phyloP scores from a whole-genome alignment of 2,888 invertebrate genomes.

The Chironomus tentans region DNA sequence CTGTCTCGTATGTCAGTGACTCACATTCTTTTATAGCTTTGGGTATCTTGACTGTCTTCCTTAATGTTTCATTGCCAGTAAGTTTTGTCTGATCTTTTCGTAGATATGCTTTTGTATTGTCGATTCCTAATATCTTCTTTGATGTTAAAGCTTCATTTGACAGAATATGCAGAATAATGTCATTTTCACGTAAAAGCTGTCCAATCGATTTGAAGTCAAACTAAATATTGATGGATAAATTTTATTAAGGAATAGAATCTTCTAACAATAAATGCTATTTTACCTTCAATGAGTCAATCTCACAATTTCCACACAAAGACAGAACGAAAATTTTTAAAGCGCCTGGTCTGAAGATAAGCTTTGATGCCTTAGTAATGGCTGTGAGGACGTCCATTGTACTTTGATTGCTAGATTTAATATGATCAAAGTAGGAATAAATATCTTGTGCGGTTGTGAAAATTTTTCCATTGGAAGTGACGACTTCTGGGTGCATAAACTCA shows the following conservation, averaged over 20 bases:
- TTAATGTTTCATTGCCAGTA: constrained; percentile 60
- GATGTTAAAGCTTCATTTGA: constrained; percentile 72
- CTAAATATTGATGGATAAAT: constrained; percentile 43
- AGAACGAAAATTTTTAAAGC: constrained; percentile 75
- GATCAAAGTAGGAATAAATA: constrained; percentile 57
- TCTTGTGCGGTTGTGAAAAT: constrained; percentile 57
- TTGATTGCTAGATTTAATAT: constrained; percentile 54
- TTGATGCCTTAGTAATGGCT: constrained; percentile 63
- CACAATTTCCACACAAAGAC: constrained; percentile 70
- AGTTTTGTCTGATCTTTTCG: constrained; percentile 62
- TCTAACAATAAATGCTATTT: constrained; percentile 30
- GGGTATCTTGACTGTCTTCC: constrained; percentile 64
- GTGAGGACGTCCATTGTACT: constrained; percentile 58
- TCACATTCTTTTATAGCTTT: constrained; percentile 71
- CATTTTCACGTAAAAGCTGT: constrained; percentile 71
- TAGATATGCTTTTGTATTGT: constrained; percentile 66
- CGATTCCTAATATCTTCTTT: constrained; percentile 71
- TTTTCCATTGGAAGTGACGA: constrained; percentile 60
- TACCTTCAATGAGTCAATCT: constrained; percentile 58
- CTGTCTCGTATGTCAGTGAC: constrained; percentile 73
- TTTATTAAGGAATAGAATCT: constrained; percentile 26
- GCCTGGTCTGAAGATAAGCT: constrained; percentile 69
- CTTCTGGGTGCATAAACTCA: constrained; percentile 61
- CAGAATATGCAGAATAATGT: constrained; percentile 70
- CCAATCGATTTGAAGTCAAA: constrained; percentile 74